These are phyloP conservation scores for Cydia pomonella DNA, from an alignment of 1,140 invertebrate species.

Conservation along the genomic window DNA sequence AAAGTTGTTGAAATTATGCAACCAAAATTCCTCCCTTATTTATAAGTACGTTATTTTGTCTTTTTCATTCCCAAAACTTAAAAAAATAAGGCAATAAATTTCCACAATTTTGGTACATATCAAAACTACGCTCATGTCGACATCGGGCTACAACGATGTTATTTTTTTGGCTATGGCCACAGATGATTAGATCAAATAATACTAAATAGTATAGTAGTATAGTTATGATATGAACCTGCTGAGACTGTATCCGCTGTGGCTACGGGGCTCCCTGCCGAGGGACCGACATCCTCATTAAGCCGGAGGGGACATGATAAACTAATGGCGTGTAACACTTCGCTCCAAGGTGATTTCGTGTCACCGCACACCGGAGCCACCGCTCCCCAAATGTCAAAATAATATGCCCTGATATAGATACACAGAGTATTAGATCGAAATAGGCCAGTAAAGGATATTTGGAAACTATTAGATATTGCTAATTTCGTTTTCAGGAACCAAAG, in stretches of 20 bases:
- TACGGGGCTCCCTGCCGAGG: conserved; percentile 35
- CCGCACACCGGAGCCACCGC: neutral
- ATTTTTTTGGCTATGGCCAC: no score
- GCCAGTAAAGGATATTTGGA: neutral
- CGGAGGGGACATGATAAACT: conserved; percentile 62
- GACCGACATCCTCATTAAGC: conserved; percentile 63
- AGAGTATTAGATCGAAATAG: neutral
- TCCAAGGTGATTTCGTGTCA: conserved; percentile 59
- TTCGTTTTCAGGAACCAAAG: no score
- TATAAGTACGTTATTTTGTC: no score
- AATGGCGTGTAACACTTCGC: conserved; percentile 69
- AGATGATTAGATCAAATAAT: no score
- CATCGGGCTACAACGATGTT: no score
- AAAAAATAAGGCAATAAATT: no score
- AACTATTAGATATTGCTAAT: neutral
- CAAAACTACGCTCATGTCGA: no score
- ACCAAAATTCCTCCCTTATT: no score
- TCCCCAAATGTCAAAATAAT: conserved; percentile 26
- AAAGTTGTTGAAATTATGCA: no score
- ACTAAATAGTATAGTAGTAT: no score
- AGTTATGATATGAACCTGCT: neutral
- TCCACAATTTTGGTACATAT: no score
- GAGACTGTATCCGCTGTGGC: conserved; percentile 8
- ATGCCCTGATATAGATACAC: neutral
- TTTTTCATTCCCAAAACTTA: no score